phyloP scores from a whole-genome alignment of 2,888 invertebrate genomes.

The Lasius fuliginosus region DNA sequence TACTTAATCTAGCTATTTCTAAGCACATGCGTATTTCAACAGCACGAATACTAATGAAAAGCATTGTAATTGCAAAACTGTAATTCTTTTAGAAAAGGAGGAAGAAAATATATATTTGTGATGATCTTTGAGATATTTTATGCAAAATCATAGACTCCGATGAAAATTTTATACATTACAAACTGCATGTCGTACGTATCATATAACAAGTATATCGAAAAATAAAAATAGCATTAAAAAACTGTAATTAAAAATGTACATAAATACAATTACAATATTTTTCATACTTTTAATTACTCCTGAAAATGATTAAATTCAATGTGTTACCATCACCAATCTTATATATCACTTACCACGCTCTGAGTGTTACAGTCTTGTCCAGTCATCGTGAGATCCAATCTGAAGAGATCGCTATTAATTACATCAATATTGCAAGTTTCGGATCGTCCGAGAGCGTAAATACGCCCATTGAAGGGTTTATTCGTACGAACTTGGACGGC shows the following conservation, averaged over 20 bases:
- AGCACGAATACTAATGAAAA: not conserved
- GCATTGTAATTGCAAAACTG: not conserved
- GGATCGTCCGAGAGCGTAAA: slow-evolving; percentile 96
- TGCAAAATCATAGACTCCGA: not conserved
- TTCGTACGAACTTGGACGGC: slow-evolving; percentile 97
- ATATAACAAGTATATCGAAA: not conserved
- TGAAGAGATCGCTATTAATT: slow-evolving; percentile 96
- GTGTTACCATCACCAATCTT: not conserved
- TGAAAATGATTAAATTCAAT: not conserved
- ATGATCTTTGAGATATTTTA: not conserved
- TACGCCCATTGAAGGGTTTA: slow-evolving; percentile 97
- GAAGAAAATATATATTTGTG: not conserved
- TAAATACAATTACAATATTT: not conserved
- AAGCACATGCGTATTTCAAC: slow-evolving; percentile 9
- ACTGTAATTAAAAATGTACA: not conserved
- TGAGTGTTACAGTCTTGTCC: slow-evolving; percentile 98
- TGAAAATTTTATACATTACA: not conserved
- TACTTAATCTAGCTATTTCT: not conserved
- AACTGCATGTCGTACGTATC: not conserved
- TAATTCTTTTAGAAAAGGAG: not conserved
- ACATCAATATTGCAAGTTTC: slow-evolving; percentile 98
- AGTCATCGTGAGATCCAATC: slow-evolving; percentile 96
- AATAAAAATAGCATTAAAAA: not conserved
- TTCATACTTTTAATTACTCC: not conserved
- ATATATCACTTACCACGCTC: slow-evolving; percentile 92